Evolutionary conservation across 2,113 vertebrate species (phyloP).

Genomic region (Callaeas wilsoni): DNA sequence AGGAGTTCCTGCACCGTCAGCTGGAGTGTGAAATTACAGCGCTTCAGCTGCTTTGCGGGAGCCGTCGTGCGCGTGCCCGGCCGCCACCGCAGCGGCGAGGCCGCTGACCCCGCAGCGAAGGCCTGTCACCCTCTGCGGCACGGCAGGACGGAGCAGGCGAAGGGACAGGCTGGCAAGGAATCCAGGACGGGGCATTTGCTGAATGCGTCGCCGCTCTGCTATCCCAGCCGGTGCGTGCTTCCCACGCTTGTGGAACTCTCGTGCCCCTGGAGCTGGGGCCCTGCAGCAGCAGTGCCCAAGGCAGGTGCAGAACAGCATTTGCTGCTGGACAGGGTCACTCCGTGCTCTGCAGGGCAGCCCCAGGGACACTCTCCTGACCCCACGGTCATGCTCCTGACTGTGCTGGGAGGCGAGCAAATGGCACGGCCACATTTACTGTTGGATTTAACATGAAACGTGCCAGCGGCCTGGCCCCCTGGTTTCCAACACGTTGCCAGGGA

Average conservation of each 20-base stretch:
- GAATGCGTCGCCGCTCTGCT: not conserved
- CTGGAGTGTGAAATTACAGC: slow-evolving; percentile 57
- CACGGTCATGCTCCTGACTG: fast-evolving
- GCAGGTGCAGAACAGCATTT: fast-evolving
- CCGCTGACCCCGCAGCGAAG: no score
- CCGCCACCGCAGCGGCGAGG: fast-evolving
- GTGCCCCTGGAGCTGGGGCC: not conserved
- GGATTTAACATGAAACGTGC: not conserved
- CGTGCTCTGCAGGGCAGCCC: not conserved
- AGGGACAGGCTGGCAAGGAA: not conserved
- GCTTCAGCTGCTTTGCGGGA: not conserved
- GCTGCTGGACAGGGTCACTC: not conserved
- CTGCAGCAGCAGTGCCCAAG: not conserved
- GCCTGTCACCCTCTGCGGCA: no score
- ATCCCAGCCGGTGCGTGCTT: fast-evolving
- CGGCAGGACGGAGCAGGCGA: not conserved
- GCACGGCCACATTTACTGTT: not conserved
- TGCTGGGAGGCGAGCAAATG: not conserved
- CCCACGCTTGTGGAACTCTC: fast-evolving
- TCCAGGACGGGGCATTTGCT: not conserved
- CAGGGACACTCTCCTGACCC: not conserved
- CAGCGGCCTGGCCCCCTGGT: not conserved
- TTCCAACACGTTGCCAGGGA: fast-evolving
- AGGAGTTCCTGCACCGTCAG: slow-evolving; percentile 1
- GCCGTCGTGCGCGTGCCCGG: fast-evolving